Evolutionary conservation across 2,888 invertebrate species (phyloP).

Genomic region (Lissocephala sabroskyi): DNA sequence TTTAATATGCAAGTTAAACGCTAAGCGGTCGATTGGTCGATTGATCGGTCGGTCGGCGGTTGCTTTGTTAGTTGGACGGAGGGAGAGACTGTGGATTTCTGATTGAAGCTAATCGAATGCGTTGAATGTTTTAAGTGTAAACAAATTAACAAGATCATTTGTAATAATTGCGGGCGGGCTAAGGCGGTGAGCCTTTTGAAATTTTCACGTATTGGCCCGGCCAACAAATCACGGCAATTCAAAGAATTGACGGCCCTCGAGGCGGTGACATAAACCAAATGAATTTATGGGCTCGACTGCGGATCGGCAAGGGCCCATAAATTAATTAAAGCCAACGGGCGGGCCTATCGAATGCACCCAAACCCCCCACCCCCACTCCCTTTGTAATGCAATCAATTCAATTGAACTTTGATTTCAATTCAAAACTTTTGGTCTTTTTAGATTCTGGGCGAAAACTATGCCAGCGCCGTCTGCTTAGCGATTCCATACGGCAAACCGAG

Average conservation of each 20-base stretch:
- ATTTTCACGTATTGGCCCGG: no score
- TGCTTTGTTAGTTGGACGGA: neutral
- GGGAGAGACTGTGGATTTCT: conserved; percentile 1
- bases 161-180: conserved; percentile 29
- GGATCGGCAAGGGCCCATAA: conserved; percentile 28
- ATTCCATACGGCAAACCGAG: conserved; percentile 42
- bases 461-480: conserved; percentile 45
- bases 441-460: no score
- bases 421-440: neutral
- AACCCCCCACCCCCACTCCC: neutral
- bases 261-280: conserved; percentile 23
- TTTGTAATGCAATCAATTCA: conserved; percentile 34
- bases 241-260: conserved; percentile 4
- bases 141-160: conserved; percentile 65
- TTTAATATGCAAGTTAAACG: conserved; percentile 45
- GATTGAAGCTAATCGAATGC: conserved; percentile 38
- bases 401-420: conserved; percentile 1
- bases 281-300: conserved; percentile 38
- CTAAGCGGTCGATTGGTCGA: conserved; percentile 49
- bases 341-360: neutral
- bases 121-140: conserved; percentile 41
- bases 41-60: no score
- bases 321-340: conserved; percentile 43
- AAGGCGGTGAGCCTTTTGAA: no score
- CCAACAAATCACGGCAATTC: conserved; percentile 6